Evolutionary conservation across 2,113 vertebrate genomes (phyloP).

Genomic region (Empidonax alnorum): DNA sequence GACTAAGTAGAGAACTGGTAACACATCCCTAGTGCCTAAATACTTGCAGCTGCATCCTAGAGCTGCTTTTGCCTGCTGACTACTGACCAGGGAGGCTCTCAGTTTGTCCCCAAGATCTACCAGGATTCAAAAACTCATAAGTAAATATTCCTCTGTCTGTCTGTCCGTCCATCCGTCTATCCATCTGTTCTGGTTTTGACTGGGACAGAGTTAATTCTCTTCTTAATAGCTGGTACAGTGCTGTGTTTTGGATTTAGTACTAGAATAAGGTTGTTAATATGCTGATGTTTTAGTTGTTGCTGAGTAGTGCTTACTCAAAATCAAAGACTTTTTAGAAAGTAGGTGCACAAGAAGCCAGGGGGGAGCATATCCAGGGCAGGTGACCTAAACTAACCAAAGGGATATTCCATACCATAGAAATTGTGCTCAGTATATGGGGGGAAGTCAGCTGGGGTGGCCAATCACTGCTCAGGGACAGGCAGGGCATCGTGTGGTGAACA

Average conservation of each 20-base stretch:
- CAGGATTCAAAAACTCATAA: neutral
- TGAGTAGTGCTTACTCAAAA: neutral
- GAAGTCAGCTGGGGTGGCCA: neutral
- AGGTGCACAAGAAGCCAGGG: neutral
- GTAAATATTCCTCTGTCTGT: neutral
- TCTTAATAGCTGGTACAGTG: too few species aligned
- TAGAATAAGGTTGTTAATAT: neutral
- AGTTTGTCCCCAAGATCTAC: neutral
- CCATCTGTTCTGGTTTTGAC: neutral
- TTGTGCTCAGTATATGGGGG: neutral
- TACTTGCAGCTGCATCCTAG: neutral
- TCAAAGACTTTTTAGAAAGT: neutral
- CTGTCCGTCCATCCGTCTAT: neutral
- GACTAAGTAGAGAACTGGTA: neutral
- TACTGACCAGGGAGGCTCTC: neutral
- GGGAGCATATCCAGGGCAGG: neutral
- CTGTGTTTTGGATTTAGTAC: neutral
- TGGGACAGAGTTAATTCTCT: neutral
- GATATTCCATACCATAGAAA: neutral
- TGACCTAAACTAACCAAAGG: neutral
- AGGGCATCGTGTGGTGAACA: neutral
- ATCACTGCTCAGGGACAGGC: neutral
- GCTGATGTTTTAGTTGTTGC: neutral
- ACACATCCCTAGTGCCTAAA: neutral
- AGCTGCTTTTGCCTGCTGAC: neutral